These are phyloP conservation scores for Stercorarius parasiticus DNA, from an alignment of 2,113 vertebrate genomes.

Conservation along the genomic window DNA sequence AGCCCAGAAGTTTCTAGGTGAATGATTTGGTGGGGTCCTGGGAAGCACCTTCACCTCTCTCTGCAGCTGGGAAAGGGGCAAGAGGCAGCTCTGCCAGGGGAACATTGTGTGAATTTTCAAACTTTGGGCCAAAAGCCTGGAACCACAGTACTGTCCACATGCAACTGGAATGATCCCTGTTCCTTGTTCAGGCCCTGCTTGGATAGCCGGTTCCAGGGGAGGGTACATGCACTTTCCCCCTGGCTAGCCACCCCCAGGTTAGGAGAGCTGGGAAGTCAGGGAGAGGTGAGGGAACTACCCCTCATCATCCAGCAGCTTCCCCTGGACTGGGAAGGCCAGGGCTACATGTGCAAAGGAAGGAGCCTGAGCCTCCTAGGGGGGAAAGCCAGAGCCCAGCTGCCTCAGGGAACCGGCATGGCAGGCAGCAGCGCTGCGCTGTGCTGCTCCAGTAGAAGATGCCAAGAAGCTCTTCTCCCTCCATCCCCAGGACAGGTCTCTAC, in stretches of 20 bases:
- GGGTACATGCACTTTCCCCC: not conserved
- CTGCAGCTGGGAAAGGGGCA: not conserved
- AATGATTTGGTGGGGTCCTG: not conserved
- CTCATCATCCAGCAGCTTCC: not conserved
- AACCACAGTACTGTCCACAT: not conserved
- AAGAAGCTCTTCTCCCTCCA: not conserved
- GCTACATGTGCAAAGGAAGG: not conserved
- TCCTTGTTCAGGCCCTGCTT: not conserved
- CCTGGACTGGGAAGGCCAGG: not conserved
- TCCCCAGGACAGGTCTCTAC: not conserved
- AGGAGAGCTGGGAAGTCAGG: not conserved
- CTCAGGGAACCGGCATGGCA: not conserved
- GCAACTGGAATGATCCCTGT: not conserved
- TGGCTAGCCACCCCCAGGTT: not conserved
- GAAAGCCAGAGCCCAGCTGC: not conserved
- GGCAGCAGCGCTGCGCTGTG: not conserved
- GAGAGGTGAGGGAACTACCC: fast-evolving
- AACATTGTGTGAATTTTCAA: not conserved
- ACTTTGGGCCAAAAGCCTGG: not conserved
- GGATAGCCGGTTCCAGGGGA: fast-evolving
- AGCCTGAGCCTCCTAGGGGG: not conserved
- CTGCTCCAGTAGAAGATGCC: not conserved
- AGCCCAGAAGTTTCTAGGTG: not conserved
- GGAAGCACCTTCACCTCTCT: not conserved
- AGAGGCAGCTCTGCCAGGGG: not conserved